Evolutionary conservation across 2,797 vertebrate species (phyloP).

Genomic region (Anguilla obscura): DNA sequence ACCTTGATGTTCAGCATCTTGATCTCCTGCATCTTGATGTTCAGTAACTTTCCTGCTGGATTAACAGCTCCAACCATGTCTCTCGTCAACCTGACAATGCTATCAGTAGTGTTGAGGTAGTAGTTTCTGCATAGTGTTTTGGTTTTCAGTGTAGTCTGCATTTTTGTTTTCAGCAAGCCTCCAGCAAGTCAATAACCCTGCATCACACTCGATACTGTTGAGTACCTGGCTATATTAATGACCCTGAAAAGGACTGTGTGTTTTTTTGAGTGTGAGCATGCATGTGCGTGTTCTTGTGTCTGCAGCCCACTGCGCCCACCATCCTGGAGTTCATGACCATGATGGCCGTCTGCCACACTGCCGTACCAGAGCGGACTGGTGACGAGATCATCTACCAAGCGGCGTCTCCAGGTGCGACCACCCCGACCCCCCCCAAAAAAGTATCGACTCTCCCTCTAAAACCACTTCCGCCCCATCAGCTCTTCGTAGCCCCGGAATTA

Average conservation of each 20-base stretch:
- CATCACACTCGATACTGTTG: not conserved
- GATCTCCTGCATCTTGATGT: not conserved
- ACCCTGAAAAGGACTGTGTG: not conserved
- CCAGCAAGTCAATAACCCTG: not conserved
- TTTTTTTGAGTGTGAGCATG: slow-evolving; percentile 30
- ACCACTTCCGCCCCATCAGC: too few relatives aligned
- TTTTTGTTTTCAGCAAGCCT: not conserved
- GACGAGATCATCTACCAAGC: slow-evolving; percentile 91
- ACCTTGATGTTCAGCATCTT: not conserved
- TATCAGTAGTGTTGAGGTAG: not conserved
- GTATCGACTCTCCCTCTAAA: not conserved
- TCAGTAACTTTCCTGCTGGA: not conserved
- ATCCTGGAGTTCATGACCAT: slow-evolving; percentile 98
- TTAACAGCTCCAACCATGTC: not conserved
- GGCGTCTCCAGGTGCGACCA: slow-evolving; percentile 87
- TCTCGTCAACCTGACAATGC: not conserved
- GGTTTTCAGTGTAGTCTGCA: too few relatives aligned
- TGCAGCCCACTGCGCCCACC: slow-evolving; percentile 89
- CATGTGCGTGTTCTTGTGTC: slow-evolving; percentile 31
- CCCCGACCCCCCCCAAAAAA: too few relatives aligned
- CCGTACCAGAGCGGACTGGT: slow-evolving; percentile 86
- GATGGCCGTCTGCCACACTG: slow-evolving; percentile 99
- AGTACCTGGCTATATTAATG: not conserved
- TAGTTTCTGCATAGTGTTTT: too few relatives aligned
- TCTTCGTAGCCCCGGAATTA: not conserved